Evolutionary conservation across 2,888 invertebrate genomes (phyloP).

Genomic region (Megamerina dolium): DNA sequence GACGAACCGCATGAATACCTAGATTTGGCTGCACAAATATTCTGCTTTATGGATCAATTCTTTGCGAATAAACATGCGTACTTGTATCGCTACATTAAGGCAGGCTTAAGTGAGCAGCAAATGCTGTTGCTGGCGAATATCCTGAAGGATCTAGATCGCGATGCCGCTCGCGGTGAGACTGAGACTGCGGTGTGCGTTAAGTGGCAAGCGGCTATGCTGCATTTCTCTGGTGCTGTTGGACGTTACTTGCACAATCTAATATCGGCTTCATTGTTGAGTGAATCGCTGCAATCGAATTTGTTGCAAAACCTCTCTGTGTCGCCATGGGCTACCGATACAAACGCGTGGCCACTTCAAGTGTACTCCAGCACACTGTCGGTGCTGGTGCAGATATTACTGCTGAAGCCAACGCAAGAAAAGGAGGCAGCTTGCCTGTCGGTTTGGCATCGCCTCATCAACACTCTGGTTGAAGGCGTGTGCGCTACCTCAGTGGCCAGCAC

Average conservation of each 20-base stretch:
- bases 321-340: constrained; percentile 62
- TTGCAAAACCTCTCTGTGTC: constrained; percentile 69
- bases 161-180: constrained; percentile 76
- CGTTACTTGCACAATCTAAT: constrained; percentile 60
- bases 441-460: constrained; percentile 86
- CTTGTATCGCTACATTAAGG: constrained; percentile 62
- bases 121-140: constrained; percentile 83
- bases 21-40: constrained; percentile 77
- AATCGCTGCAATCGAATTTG: constrained; percentile 64
- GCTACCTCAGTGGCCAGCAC: constrained; percentile 30
- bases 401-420: constrained; percentile 76
- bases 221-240: constrained; percentile 47
- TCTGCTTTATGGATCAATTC: constrained; percentile 77
- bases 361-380: constrained; percentile 72
- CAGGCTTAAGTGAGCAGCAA: constrained; percentile 74
- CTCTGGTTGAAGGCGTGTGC: constrained; percentile 76
- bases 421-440: constrained; percentile 86
- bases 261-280: constrained; percentile 62
- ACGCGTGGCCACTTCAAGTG: constrained; percentile 72
- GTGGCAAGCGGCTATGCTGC: constrained; percentile 48
- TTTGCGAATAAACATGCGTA: constrained; percentile 55
- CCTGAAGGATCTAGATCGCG: constrained; percentile 83
- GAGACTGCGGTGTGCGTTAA: constrained; percentile 39
- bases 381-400: constrained; percentile 77
- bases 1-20: constrained; percentile 83